These are phyloP conservation scores for Nothocercus nigrocapillus DNA, from an alignment of 2,113 vertebrate genomes.

Conservation along the genomic window DNA sequence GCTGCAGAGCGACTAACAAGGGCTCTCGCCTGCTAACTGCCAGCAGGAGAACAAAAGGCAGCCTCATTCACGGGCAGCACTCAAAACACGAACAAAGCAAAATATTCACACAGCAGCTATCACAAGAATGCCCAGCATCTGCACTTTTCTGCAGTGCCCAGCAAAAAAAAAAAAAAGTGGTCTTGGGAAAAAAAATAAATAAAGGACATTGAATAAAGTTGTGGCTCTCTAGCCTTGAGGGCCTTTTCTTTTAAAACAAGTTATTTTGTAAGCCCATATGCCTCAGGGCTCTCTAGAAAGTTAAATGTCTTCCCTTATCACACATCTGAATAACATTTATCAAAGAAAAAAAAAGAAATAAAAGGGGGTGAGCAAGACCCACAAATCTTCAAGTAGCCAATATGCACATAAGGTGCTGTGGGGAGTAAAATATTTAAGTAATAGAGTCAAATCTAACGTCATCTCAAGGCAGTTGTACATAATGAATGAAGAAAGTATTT, in stretches of 20 bases:
- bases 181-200: neutral
- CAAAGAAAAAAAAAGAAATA: neutral
- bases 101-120: constrained; percentile 76
- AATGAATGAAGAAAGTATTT: neutral
- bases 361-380: neutral
- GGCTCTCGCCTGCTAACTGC: constrained; percentile 72
- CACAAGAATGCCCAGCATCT: constrained; percentile 74
- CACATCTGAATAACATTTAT: neutral
- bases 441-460: constrained; percentile 9
- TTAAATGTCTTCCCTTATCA: neutral
- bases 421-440: neutral
- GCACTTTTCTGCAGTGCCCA: constrained; percentile 65
- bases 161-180: constrained; percentile 62
- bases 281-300: neutral
- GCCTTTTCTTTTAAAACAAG: neutral
- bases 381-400: neutral
- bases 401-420: neutral
- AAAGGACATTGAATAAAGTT: neutral
- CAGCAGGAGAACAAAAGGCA: constrained; percentile 78
- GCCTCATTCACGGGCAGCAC: constrained; percentile 69
- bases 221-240: constrained; percentile 45
- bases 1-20: constrained; percentile 76
- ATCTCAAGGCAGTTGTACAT: constrained; percentile 16
- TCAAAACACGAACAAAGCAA: constrained; percentile 67
- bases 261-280: neutral